Evolutionary conservation across 2,888 invertebrate species (phyloP), one percentile per base, ranked within the genome.

Genomic region (Hydroisotoma schaefferi): DNA sequence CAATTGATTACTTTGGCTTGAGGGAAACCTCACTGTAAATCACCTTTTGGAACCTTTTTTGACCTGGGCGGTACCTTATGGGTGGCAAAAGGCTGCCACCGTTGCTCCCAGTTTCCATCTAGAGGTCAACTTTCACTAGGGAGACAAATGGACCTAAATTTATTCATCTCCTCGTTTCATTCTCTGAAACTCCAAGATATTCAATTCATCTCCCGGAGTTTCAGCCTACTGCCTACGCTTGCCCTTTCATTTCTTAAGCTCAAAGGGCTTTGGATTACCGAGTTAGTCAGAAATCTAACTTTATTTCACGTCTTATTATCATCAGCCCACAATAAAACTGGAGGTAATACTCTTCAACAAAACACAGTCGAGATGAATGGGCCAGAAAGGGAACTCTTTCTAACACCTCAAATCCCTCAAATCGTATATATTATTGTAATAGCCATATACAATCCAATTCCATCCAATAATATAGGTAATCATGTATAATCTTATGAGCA

Each of bases 1-100:
- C 51, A 49, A 49, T 26, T 55, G 57, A 61, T 55, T 52, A 55
- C 54, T 62, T 52, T 40, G 62, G 61, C 52, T 57, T 64, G 65
- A 68, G 65, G 68, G 59, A 68, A 68, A 68, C 65, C 65, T 62
- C 57, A 62, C 28, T 44, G 52, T 46, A 59, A 65, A 63, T n/a
- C n/a, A n/a, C 65, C 65, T 63, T 63, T 57, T 55, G 59, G 56
- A 49, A 57, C 46, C 57, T 57, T 56, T 59, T 64, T 68, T 66
- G 68, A 68, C 68, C 66, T 66, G 68, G 68, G 68, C 68, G 68
- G 68, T 68, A 60, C 59, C 61, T 38, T 60, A 61, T 65, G 65
- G 68, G 68, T 66, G 68, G 68, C 59, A 59, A 59, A 65, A 59
- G 61, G 62, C 56, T 59, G 56, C 56, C 47, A 58, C 62, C 53